Evolutionary conservation across 2,113 vertebrate genomes (phyloP).

Genomic region (Spilogale gracilis): DNA sequence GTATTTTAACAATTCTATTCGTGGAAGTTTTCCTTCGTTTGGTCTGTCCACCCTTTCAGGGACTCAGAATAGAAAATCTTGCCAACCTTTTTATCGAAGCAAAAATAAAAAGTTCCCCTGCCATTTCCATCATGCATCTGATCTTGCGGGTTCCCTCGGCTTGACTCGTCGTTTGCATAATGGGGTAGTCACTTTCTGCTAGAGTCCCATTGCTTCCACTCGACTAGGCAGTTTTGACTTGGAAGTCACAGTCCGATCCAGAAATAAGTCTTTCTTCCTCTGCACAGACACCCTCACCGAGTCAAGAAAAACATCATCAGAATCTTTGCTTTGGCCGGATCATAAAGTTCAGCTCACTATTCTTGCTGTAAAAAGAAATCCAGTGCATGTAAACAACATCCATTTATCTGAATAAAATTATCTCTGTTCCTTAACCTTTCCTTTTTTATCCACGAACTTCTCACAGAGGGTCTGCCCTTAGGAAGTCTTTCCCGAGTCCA

Average conservation of each 20-base stretch:
- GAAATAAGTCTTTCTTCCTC: not conserved
- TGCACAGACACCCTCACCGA: not conserved
- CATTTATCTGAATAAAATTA: not conserved
- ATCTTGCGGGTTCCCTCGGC: not conserved
- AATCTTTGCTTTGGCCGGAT: not conserved
- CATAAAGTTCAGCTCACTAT: not conserved
- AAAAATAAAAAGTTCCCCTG: not conserved
- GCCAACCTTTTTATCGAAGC: not conserved
- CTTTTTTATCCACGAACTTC: not conserved
- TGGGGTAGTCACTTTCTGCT: not conserved
- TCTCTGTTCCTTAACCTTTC: not conserved
- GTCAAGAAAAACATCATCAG: not conserved
- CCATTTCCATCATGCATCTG: rapidly evolving
- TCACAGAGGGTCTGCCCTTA: not conserved
- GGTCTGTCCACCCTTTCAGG: not conserved
- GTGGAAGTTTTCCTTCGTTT: not conserved
- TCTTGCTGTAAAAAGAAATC: not conserved
- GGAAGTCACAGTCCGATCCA: not conserved
- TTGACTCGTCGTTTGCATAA: not conserved
- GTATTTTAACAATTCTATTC: not conserved
- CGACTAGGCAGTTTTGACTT: not conserved
- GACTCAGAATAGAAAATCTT: not conserved
- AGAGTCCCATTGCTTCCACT: not conserved
- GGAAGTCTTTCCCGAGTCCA: not conserved
- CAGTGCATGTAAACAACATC: not conserved